Percentiles rank a stretch among this genome's conserved stretches.
phyloP scores from a whole-genome alignment of 1,140 invertebrate genomes.

The Nasonia vitripennis region DNA sequence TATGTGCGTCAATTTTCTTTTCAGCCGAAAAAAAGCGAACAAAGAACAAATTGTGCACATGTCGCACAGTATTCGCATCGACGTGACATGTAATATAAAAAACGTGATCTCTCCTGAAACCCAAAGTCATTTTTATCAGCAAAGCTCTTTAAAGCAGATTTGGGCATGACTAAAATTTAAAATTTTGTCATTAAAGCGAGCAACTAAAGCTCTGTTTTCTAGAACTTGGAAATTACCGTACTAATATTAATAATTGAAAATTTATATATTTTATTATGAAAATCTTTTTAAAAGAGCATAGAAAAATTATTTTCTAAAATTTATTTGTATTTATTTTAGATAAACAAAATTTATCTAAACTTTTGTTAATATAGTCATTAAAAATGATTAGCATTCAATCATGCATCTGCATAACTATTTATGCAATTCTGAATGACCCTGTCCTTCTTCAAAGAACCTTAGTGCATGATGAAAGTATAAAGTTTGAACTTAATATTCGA shows the following conservation, averaged over 20 bases:
- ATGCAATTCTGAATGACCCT: background rate
- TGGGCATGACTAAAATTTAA: conserved; percentile 8
- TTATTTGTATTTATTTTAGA: background rate
- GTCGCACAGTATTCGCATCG: background rate
- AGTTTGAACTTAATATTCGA: background rate
- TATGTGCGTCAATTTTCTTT: background rate
- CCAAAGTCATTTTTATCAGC: conserved; percentile 34
- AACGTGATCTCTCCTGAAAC: conserved; percentile 7
- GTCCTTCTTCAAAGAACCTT: background rate
- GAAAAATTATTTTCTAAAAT: background rate
- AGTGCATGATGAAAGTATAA: conserved; percentile 15
- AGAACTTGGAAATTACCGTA: background rate
- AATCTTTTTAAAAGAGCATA: background rate
- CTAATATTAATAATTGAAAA: background rate
- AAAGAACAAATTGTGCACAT: background rate
- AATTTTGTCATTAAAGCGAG: background rate
- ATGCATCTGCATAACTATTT: background rate
- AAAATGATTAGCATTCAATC: background rate
- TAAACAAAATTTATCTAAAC: background rate
- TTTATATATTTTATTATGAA: background rate
- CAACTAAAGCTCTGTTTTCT: background rate
- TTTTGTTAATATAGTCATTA: background rate
- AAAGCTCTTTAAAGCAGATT: conserved; percentile 8
- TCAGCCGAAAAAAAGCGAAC: background rate
- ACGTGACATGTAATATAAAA: conserved; percentile 6